These are phyloP conservation scores for Alca torda DNA, from an alignment of 2,797 vertebrate genomes.

Conservation along the genomic window DNA sequence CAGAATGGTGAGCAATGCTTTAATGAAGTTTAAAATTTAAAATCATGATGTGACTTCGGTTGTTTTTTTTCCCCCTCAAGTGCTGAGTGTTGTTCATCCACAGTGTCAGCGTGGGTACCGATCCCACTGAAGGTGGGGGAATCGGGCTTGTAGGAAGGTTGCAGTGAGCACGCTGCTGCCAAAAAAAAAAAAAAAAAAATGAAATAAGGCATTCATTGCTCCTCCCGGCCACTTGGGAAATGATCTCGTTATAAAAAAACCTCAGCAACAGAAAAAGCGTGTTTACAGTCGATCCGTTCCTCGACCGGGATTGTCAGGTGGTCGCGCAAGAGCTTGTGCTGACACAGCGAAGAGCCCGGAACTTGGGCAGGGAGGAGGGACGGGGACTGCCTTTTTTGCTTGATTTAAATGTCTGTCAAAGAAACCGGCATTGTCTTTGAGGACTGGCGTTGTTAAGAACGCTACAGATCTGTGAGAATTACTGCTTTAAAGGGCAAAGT, in stretches of 20 bases:
- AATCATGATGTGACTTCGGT: background rate
- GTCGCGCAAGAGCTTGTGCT: background rate
- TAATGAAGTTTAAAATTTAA: background rate
- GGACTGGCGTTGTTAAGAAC: rapidly evolving
- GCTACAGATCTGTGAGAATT: background rate
- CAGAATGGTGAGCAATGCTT: background rate
- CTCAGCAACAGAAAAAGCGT: background rate
- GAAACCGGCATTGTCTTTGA: background rate
- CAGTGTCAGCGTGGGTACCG: background rate
- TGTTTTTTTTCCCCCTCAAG: background rate
- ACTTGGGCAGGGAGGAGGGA: background rate
- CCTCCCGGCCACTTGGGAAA: background rate
- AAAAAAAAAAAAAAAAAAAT: background rate
- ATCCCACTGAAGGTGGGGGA: background rate
- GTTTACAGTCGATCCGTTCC: background rate
- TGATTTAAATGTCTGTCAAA: background rate
- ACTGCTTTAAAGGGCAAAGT: background rate
- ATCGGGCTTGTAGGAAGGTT: background rate
- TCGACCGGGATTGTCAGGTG: background rate
- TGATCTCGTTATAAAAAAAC: background rate
- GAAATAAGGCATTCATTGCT: background rate
- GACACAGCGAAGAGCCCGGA: background rate
- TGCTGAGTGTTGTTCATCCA: background rate
- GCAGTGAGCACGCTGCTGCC: background rate
- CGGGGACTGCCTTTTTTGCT: background rate